Base-by-base conservation (phyloP, 2,888 invertebrate genomes). In the Prenolepis imparis region DNA sequence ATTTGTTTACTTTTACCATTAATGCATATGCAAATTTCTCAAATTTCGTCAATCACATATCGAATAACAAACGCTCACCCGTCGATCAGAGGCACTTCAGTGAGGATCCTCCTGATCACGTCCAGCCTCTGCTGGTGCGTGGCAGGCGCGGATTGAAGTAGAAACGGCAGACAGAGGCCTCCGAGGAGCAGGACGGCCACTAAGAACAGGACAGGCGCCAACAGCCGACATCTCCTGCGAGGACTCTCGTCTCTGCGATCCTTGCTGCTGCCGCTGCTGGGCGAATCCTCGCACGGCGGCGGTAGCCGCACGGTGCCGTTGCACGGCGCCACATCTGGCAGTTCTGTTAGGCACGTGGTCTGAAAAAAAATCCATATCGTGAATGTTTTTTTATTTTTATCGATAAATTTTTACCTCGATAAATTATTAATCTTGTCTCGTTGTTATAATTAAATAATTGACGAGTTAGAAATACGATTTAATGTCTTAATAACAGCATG, bases 1-100 rank as follows among this genome's bases (percentile, higher is more conserved):
- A 11, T 36, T 39, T 5, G 18, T 55, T 63, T 61, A 12, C 36
- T 36, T n/a, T 4, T 24, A 1, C 15, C 9, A 6, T 15, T 12
- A 18, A 4, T n/a, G 39, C 18, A n/a, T 61, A 15, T 24, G 72
- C 28, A n/a, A 28, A 5, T 11, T 59, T 36, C n/a, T 55, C n/a
- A n/a, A n/a, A n/a, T n/a, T n/a, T 5, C n/a, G 12, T 67, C 39
- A 44, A 15, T 48, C 39, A 11, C 12, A n/a, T 64, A 18, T 55
- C 28, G 21, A 67, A 21, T 59, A 66, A 70, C 39, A 44, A 41
- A 36, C 44, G 64, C 97, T 95, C 97, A 98, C 89, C 97, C 98
- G 94, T 98, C 97, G 91, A 97, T 96, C 88, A 97, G 96, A 78
- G 97, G 97, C 80, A 96, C 96, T 94, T 97, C 96, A 90, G 96